Percentiles rank a stretch among this genome's conserved stretches.
Conservation (phyloP, 2,113 vertebrate species). For the Tichodroma muraria region DNA sequence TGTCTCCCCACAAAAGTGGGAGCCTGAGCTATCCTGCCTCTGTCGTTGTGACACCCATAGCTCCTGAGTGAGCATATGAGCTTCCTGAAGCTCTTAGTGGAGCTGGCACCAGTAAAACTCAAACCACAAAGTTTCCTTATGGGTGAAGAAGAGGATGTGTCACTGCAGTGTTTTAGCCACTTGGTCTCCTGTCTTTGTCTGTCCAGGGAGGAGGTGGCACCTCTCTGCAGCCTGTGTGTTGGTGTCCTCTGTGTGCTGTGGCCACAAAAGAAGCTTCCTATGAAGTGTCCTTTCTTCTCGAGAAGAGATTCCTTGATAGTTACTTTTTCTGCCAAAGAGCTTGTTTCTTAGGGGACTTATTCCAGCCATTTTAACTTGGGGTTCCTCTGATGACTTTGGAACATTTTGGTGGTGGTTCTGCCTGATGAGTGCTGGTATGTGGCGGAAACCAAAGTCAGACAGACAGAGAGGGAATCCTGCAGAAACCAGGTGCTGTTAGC, state of each 20-base stretch:
- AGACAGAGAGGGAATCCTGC: not conserved
- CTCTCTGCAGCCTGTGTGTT: not conserved
- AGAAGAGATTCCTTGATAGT: not conserved
- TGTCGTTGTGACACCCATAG: rapidly evolving
- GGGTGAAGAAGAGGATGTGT: not conserved
- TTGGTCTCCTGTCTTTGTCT: not conserved
- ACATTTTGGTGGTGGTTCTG: not conserved
- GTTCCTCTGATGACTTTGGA: not conserved
- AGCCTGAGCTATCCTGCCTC: rapidly evolving
- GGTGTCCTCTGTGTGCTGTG: not conserved
- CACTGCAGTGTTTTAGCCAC: not conserved
- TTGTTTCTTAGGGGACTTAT: not conserved
- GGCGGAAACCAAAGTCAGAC: not conserved
- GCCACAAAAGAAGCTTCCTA: not conserved
- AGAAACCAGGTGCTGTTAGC: not conserved
- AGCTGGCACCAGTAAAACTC: not conserved
- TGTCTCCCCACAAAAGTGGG: not conserved
- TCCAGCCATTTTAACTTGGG: not conserved
- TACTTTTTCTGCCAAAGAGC: not conserved
- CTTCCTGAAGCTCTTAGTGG: not conserved
- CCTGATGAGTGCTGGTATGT: not conserved
- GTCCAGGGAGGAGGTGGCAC: not conserved
- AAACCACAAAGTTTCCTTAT: not conserved
- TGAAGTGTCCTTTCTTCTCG: not conserved
- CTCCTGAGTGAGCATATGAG: not conserved